phyloP scores from a whole-genome alignment of 2,888 invertebrate genomes.

The Nycteola revayana region DNA sequence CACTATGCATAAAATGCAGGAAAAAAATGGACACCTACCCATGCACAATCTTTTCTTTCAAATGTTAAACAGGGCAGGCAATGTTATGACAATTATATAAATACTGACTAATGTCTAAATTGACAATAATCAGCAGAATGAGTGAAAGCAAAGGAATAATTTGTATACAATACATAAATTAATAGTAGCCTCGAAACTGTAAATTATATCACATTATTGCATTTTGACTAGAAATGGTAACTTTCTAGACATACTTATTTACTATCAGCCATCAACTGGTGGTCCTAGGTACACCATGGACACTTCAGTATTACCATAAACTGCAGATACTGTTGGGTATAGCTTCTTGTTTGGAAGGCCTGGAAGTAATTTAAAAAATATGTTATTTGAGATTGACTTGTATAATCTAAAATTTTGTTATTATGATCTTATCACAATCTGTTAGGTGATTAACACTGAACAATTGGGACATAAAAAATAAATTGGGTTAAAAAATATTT shows the following conservation, averaged over 20 bases:
- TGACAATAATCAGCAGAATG: neutral
- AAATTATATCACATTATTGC: slow-evolving; percentile 43
- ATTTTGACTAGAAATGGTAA: slow-evolving; percentile 44
- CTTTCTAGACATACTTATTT: slow-evolving; percentile 32
- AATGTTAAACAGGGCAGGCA: no score
- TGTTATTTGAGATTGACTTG: no score
- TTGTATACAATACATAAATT: slow-evolving; percentile 1
- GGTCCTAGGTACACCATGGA: slow-evolving; percentile 99
- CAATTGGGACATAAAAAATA: no score
- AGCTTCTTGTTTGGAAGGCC: slow-evolving; percentile 95
- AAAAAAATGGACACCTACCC: no score
- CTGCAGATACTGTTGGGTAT: slow-evolving; percentile 98
- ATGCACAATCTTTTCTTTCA: no score
- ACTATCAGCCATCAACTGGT: slow-evolving; percentile 95
- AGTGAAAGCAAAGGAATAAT: neutral
- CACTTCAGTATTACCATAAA: slow-evolving; percentile 99
- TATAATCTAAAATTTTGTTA: no score
- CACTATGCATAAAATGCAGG: no score
- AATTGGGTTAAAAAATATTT: no score
- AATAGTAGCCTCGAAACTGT: slow-evolving; percentile 22
- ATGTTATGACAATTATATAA: no score
- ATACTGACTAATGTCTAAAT: neutral
- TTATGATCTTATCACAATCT: no score
- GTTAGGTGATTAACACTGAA: no score
- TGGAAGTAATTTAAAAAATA: slow-evolving; percentile 60